Percentiles rank a stretch among this genome's conserved stretches.
These are phyloP conservation scores for Perognathus longimembris DNA, from an alignment of 2,113 vertebrate species.

Conservation along the genomic window DNA sequence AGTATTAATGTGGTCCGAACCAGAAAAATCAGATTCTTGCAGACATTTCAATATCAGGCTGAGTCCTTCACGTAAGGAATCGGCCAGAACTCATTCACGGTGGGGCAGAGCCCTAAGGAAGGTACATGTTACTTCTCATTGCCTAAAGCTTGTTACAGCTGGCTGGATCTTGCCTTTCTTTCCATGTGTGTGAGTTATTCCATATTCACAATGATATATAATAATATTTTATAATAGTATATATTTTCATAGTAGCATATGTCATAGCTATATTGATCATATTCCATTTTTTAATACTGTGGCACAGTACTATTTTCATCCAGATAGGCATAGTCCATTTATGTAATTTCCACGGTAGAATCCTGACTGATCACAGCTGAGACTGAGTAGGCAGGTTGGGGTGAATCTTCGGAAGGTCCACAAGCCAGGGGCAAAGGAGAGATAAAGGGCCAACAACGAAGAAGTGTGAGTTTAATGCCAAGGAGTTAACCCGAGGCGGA, in stretches of 20 bases:
- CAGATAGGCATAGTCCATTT: too few relatives aligned
- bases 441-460: too few relatives aligned
- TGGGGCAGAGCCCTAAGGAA: neutral
- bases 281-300: too few relatives aligned
- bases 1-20: fast-evolving
- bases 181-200: neutral
- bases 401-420: neutral
- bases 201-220: too few relatives aligned
- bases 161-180: neutral
- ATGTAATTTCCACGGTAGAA: neutral
- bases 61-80: neutral
- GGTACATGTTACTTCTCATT: fast-evolving
- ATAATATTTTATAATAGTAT: too few relatives aligned
- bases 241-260: too few relatives aligned
- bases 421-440: neutral
- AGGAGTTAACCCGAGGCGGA: neutral
- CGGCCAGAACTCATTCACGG: neutral
- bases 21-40: neutral
- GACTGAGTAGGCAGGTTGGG: too few relatives aligned
- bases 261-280: too few relatives aligned
- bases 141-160: fast-evolving
- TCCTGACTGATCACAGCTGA: fast-evolving
- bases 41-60: neutral
- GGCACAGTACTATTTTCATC: neutral
- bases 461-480: fast-evolving